Evolutionary conservation across 2,113 vertebrate species (phyloP), one percentile per base, ranked within the genome.

Genomic region (Percopsis transmontana): DNA sequence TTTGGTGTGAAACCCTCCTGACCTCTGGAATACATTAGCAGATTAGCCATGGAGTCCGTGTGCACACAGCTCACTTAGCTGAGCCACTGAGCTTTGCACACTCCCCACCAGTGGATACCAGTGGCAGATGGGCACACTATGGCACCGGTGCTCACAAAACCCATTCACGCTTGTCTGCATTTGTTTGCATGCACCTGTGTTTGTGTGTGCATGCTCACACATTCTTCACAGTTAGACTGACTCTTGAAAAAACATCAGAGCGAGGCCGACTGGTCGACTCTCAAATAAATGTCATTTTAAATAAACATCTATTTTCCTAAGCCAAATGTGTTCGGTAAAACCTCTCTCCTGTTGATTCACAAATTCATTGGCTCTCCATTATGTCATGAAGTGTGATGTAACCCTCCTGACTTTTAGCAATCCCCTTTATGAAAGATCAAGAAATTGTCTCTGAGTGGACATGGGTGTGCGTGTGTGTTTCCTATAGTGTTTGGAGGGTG

Each of bases 1-100:
- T 92, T 90, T 82, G 81, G 83, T 80, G 82, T 67, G 79, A 89
- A 88, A 91, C 79, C 89, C 87, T 89, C 80, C 89, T 92, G 91
- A 93, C 91, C 92, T 86, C 84, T 84, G 82, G 87, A 90, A 91
- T 91, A 93, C 89, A 92, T 93, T 91, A 92, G 82, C 86, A 91
- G 91, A 92, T 92, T 93, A 93, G 75, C 76, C 70, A 72, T 53
- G 77, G 86, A 87, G 89, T 73, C 86, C 66, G 33, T 86, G 66
- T 56, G 85, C 86, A 72, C 82, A 79, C 71, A 73, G 73, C 68
- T 68, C 77, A 74, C 68, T 75, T 33, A 73, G 83, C 83, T 79
- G 81, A 72, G 79, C 79, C 78, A 33, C 74, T 72, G 44, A 64
- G 56, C 82, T 63, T 84, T 89, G 89, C 86, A 88, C 45, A 76